A percentile compares a stretch with the other conserved stretches of the same genome.
Evolutionary conservation across 1,140 invertebrate species (phyloP).

Genomic region (Bombus pyrosoma): DNA sequence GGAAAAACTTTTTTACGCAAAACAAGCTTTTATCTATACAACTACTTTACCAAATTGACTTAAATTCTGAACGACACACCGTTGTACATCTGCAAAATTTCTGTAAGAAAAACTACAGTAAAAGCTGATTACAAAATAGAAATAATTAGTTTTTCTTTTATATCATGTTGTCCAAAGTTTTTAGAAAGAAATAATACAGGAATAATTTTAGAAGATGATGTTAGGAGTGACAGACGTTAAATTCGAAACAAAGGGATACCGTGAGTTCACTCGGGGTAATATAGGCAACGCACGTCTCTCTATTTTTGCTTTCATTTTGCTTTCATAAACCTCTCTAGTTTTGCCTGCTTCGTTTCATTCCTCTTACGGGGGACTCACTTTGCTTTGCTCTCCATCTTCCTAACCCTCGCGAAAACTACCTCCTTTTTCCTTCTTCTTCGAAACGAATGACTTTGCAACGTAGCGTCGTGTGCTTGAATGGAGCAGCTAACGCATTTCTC

Average conservation of each 20-base stretch:
- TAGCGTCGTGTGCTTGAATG: not conserved
- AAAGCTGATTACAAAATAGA: not conserved
- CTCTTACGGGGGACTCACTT: conserved; percentile 38
- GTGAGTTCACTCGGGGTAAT: conserved; percentile 55
- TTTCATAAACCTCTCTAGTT: conserved; percentile 69
- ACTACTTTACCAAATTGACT: not conserved
- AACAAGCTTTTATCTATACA: not conserved
- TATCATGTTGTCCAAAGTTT: too few species aligned
- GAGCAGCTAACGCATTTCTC: not conserved
- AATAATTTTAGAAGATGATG: not conserved
- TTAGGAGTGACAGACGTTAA: conserved; percentile 28
- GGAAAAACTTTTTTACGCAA: not conserved
- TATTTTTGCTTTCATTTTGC: conserved; percentile 67
- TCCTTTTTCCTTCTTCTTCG: not conserved
- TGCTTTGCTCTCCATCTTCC: conserved; percentile 28
- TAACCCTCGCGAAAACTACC: conserved; percentile 33
- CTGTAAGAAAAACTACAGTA: not conserved
- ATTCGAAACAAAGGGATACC: conserved; percentile 57
- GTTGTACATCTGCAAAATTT: not conserved
- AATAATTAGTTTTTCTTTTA: not conserved
- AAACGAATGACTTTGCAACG: conserved; percentile 40
- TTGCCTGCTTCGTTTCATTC: conserved; percentile 48
- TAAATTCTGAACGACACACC: too few species aligned
- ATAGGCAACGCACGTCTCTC: conserved; percentile 72
- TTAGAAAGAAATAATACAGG: not conserved